phyloP scores from a whole-genome alignment of 2,888 invertebrate species.

The Hedya salicella region DNA sequence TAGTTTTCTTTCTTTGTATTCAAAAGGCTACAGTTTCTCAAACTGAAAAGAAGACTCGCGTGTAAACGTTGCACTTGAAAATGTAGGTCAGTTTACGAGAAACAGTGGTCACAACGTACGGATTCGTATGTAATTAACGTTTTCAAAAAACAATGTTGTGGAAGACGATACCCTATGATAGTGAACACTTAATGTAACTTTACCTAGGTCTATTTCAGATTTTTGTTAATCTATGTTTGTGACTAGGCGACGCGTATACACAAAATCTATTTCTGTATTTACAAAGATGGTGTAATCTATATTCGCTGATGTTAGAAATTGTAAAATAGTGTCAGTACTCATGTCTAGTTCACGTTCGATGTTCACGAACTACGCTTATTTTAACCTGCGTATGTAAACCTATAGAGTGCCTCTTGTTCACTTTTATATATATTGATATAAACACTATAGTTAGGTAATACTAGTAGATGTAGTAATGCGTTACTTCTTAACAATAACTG shows the following conservation, averaged over 20 bases:
- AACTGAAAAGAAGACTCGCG: neutral
- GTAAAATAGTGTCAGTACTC: conserved; percentile 64
- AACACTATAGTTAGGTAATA: conserved; percentile 75
- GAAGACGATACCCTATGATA: conserved; percentile 81
- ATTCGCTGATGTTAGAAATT: conserved; percentile 59
- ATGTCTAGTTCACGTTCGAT: conserved; percentile 69
- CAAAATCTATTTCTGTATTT: conserved; percentile 51
- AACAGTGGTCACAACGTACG: conserved; percentile 59
- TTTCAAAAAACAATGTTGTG: conserved; percentile 76
- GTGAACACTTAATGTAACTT: conserved; percentile 71
- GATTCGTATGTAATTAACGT: conserved; percentile 64
- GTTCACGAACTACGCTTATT: conserved; percentile 82
- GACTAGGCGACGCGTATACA: conserved; percentile 53
- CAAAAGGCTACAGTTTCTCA: conserved; percentile 19
- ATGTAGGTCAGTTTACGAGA: conserved; percentile 33
- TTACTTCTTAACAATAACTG: conserved; percentile 64
- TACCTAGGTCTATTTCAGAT: conserved; percentile 58
- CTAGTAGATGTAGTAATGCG: conserved; percentile 62
- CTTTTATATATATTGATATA: conserved; percentile 85
- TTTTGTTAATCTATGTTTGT: conserved; percentile 55
- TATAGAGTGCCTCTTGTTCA: conserved; percentile 86
- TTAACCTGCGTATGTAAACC: conserved; percentile 82
- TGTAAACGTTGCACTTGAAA: neutral
- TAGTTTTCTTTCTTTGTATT: conserved; percentile 53
- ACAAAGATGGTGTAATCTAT: conserved; percentile 54